Percentiles rank a stretch among this genome's conserved stretches.
These are phyloP conservation scores for Trichogramma pretiosum DNA, from an alignment of 1,140 invertebrate genomes.

Conservation along the genomic window DNA sequence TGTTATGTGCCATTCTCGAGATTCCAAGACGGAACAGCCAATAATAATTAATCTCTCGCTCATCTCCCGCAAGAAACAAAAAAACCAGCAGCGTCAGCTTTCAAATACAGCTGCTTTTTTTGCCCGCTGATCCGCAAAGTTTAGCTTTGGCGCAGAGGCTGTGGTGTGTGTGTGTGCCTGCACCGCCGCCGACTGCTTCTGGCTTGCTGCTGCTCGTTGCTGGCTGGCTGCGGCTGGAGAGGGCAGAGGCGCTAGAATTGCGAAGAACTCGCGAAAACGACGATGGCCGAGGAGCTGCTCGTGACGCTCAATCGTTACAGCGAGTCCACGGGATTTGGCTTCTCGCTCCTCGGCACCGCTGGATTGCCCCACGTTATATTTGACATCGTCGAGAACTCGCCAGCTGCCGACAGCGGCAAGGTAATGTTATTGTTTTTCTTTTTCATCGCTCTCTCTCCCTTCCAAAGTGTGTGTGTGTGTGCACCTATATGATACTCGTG, in stretches of 20 bases:
- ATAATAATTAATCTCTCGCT: too few species aligned
- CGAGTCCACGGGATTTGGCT: slow-evolving; percentile 77
- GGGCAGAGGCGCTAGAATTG: background rate
- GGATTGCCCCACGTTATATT: slow-evolving; percentile 85
- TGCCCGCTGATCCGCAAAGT: too few species aligned
- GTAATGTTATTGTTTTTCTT: slow-evolving; percentile 53
- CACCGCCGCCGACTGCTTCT: background rate
- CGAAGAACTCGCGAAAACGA: slow-evolving; percentile 25
- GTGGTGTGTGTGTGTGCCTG: background rate
- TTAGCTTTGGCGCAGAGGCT: background rate
- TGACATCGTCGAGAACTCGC: slow-evolving; percentile 84
- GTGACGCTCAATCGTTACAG: slow-evolving; percentile 72
- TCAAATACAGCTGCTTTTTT: too few species aligned
- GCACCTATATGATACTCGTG: too few species aligned
- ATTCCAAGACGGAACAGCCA: too few species aligned
- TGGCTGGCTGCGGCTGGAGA: background rate
- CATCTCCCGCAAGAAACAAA: too few species aligned
- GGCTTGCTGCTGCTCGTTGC: background rate
- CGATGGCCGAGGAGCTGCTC: slow-evolving; percentile 79
- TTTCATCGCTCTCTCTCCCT: background rate
- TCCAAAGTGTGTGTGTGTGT: too few species aligned
- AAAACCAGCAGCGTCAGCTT: too few species aligned
- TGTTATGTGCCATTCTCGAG: too few species aligned
- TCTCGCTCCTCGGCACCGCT: slow-evolving; percentile 77
- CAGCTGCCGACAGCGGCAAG: slow-evolving; percentile 78